A percentile compares a stretch with the other conserved stretches of the same genome.
Evolutionary conservation across 2,797 vertebrate genomes (phyloP).

Genomic region (Lagorchestes hirsutus): DNA sequence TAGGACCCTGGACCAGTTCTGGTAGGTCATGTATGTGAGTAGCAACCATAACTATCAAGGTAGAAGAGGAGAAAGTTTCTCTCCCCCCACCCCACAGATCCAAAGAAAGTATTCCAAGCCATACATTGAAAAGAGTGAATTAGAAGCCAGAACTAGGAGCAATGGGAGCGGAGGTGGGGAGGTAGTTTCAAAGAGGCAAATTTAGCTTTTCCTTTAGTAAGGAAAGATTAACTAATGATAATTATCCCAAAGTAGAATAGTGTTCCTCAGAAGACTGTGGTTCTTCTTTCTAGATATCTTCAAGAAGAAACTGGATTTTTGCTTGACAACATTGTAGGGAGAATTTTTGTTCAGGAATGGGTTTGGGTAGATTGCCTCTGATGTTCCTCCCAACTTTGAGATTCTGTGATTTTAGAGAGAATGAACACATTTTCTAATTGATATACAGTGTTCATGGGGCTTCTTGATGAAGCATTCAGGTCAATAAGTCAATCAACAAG

Average conservation of each 20-base stretch:
- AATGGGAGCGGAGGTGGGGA: too few relatives aligned
- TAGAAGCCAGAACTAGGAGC: background rate
- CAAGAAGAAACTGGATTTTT: background rate
- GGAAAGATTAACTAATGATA: background rate
- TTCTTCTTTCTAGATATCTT: background rate
- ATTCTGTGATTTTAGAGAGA: background rate
- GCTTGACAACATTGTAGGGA: too few relatives aligned
- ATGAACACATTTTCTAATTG: background rate
- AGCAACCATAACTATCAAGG: too few relatives aligned
- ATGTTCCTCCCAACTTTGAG: background rate
- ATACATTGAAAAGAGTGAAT: background rate
- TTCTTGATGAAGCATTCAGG: background rate
- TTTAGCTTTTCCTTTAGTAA: background rate
- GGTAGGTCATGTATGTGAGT: too few relatives aligned
- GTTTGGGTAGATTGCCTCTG: too few relatives aligned
- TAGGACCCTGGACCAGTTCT: background rate
- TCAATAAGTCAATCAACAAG: background rate
- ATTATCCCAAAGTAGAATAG: background rate
- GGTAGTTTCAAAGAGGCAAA: background rate
- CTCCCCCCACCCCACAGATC: too few relatives aligned
- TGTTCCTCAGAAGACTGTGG: background rate
- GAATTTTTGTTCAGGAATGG: too few relatives aligned
- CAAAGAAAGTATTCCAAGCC: too few relatives aligned
- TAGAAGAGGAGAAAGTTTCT: too few relatives aligned
- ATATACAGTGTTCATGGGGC: background rate